Evolutionary conservation across 2,797 vertebrate species (phyloP), one percentile per base, ranked within the genome.

Genomic region (Poecilia wingei): DNA sequence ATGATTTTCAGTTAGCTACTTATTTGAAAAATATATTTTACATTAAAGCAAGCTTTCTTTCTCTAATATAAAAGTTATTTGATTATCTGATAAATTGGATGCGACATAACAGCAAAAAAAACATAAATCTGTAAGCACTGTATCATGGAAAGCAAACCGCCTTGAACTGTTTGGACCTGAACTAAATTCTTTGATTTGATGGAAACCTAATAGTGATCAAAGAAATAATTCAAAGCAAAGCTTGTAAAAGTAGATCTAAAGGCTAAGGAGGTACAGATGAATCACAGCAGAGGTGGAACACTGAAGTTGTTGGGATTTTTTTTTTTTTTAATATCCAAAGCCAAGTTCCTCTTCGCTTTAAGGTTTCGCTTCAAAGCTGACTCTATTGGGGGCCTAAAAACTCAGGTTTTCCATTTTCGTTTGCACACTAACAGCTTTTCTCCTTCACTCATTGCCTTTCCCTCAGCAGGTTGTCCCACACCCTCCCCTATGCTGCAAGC

Each of bases 391-490:
- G 33, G 74, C 75, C 55, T 45, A 70, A 76, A 81, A 74, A 68
- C 70, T 79, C 51, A 36, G 41, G 18, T 81, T 51, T 79, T 59
- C 77, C 45, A 72, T 82, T 79, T 82, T 36, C 66, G 61, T 85
- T 78, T 86, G 81, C 89, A 80, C 57, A 92, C 87, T 94, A 93
- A 93, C 86, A 88, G 68, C 51, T 79, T 79, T 74, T 77, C 76
- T 86, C 66, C 77, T 43, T 83, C 72, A 78, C 31, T 77, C 51
- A 51, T 76, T 72, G 47, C 83, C 61, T 83, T 85, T 75, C 57
- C 78, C 79, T 82, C 80, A 82, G 76, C 90, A 90, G 90, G 90
- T 86, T 90, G 86, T 84, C 73, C 75, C 22, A 84, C 47, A 41
- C 83, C 31, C 22, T 16, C 31, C 22, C 31, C 59, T 36, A 81